Base-by-base conservation (phyloP, 2,797 vertebrate genomes). In the Aythya fuligula region DNA sequence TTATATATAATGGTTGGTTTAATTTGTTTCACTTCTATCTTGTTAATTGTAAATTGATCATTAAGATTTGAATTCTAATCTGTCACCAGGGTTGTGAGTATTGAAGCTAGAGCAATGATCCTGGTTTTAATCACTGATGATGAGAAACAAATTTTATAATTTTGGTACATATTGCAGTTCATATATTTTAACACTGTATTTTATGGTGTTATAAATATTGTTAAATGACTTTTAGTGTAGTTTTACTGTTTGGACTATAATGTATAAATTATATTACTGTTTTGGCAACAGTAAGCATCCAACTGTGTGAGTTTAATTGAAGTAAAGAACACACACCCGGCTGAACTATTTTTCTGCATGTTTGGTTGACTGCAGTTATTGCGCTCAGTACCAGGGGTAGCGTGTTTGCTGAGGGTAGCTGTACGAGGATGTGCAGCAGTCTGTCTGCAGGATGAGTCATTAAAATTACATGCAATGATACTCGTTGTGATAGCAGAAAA, bases 11-110 rank as follows among this genome's bases (percentile, higher is more conserved):
- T 98, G 98, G 98, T 98, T 98, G 97, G 98, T 98, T 98, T 98
- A 98, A 98, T 98, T 98, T 98, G 98, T 98, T 98, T 98, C 98
- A 98, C 97, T 98, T 98, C 98, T 98, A 98, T 98, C 98, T 98
- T 98, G 98, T 98, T 98, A 98, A 98, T 98, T 98, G 98, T 98
- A 98, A 98, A 98, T 98, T 98, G 98, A 98, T 98, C 98, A 98
- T 98, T 98, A 98, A 98, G 98, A 98, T 98, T 98, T 98, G 97
- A 98, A 98, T 98, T 97, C 97, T 98, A 98, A 98, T 98, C 97
- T 98, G 98, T 98, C 98, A 98, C 98, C 93, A 98, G 98, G 98
- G 98, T 97, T 98, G 97, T 96, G 97, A 97, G 97, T 97, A 98
- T 97, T 98, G 98, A 98, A 97, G 96, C 97, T 98, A 94, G 97